Conservation (phyloP, 2,888 invertebrate species). For the Lomographa bimaculata region DNA sequence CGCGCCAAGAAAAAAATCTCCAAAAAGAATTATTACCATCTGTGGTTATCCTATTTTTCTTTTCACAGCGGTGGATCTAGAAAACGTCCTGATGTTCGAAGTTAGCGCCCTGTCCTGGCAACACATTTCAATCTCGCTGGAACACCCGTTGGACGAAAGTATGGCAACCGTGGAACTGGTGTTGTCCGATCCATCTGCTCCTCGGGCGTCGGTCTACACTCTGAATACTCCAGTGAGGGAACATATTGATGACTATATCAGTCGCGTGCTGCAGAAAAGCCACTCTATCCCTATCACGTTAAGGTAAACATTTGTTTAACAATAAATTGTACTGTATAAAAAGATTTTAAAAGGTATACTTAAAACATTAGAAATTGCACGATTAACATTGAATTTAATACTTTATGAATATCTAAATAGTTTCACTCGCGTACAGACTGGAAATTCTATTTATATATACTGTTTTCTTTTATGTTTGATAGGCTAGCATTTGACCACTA, state of each 20-base stretch:
- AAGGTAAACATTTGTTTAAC: constrained; percentile 74
- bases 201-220: constrained; percentile 90
- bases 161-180: constrained; percentile 97
- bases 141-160: constrained; percentile 96
- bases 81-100: constrained; percentile 94
- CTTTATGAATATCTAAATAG: too few species aligned
- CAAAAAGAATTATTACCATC: too few species aligned
- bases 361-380: too few species aligned
- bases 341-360: too few species aligned
- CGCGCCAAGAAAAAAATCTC: too few species aligned
- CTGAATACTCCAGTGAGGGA: constrained; percentile 74
- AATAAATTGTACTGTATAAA: too few species aligned
- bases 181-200: constrained; percentile 90
- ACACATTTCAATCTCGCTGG: constrained; percentile 94
- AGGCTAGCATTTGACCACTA: too few species aligned
- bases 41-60: not conserved
- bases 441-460: too few species aligned
- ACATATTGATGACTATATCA: constrained; percentile 74
- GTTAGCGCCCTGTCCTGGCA: constrained; percentile 95
- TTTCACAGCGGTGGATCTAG: constrained; percentile 81
- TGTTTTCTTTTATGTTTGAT: too few species aligned
- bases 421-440: too few species aligned
- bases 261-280: constrained; percentile 90
- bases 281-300: constrained; percentile 97
- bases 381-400: too few species aligned